Evolutionary conservation across 2,888 invertebrate genomes (phyloP), one percentile per base, ranked within the genome.

Genomic region (Drosophila gaucha): DNA sequence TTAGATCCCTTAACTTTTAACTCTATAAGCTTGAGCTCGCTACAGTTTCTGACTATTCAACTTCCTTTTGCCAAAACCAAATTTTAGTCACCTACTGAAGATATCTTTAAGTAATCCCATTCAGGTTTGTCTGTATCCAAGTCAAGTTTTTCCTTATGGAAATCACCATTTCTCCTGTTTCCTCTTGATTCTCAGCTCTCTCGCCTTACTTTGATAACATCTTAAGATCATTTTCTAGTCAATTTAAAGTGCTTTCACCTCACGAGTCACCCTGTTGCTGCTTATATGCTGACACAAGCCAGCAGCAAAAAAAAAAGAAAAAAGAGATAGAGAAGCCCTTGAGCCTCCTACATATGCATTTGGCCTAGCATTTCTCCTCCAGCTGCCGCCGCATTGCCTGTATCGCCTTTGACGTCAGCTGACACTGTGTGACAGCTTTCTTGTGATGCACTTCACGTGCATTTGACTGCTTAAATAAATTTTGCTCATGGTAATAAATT

Each of bases 401-500:
- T 43, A 43, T 49, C 50, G 76, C 52, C 73, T 72, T 72, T 74
- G 77, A 76, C 51, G 73, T 77, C 58, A 58, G 67, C 63, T 22
- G 47, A 64, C 57, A 68, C 73, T 56, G 67, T 86, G 69, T 84
- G 88, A 84, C 88, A 84, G 86, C 72, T 88, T 82, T 77, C 86
- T 74, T 83, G 77, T 76, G 80, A 79, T 79, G 84, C 80, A 83
- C 86, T 84, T 84, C 84, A 84, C 88, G 84, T 84, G 88, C 88
- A 84, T 79, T 84, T 84, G 84, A 86, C 84, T 88, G 88, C 80
- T 83, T 80, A 84, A 86, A 83, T 84, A 84, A 83, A 88, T 84
- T 86, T 83, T 74, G 77, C 64, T 86, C 77, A 86, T 88, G 88
- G 88, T 84, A 84, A 84, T 84, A 88, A 84, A 84, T 84, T 84